These are phyloP conservation scores for Pachypeltis micranthus DNA, from an alignment of 1,140 invertebrate species.

Conservation along the genomic window DNA sequence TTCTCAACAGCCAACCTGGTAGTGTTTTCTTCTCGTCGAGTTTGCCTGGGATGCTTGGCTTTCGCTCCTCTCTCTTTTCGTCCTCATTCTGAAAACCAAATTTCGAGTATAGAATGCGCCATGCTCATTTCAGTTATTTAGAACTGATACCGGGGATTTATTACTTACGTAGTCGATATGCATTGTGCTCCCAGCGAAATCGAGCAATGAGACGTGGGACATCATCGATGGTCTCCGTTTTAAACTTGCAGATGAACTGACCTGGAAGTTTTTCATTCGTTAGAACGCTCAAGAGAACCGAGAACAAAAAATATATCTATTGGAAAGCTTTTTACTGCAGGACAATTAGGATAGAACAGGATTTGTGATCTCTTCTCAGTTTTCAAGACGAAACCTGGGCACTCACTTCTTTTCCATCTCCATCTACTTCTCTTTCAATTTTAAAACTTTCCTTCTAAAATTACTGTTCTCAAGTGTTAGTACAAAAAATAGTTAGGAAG, in stretches of 20 bases:
- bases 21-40: constrained; percentile 14
- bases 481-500: no score
- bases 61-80: constrained; percentile 16
- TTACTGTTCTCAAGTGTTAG: no score
- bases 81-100: constrained; percentile 15
- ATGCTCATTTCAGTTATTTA: no score
- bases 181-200: constrained; percentile 44
- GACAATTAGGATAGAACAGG: no score
- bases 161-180: constrained; percentile 23
- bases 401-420: no score
- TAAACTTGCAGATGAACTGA: not conserved
- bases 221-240: constrained; percentile 46
- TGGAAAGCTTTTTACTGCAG: no score
- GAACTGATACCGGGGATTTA: no score
- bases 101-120: no score
- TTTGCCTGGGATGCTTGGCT: not conserved
- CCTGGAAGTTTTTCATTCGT: not conserved
- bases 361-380: no score
- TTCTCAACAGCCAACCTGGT: constrained; percentile 45
- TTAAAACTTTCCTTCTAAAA: not conserved
- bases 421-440: not conserved
- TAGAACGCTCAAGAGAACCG: no score
- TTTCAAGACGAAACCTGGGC: no score
- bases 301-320: no score
- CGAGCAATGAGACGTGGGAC: constrained; percentile 55